Evolutionary conservation across 2,888 invertebrate genomes (phyloP), one percentile per base, ranked within the genome.

Genomic region (Pseudococcus jackbeardsleyi): DNA sequence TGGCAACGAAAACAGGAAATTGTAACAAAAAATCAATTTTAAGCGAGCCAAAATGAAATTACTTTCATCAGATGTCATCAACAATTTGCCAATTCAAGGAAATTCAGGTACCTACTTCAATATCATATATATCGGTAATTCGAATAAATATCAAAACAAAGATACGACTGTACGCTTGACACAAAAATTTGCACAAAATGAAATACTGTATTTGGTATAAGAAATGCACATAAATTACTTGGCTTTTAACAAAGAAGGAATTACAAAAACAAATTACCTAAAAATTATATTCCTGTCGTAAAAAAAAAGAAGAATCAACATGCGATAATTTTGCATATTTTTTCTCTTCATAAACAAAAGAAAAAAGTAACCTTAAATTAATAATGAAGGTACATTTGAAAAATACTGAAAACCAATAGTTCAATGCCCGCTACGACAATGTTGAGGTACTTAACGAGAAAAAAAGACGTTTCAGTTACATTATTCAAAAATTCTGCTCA

Each of bases 151-250:
- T 33, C 26, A 33, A 3, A 33, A 33, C 26, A 33, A 1, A 33
- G 26, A 33, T 33, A 3, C 3, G 1, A 3, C 26, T 2, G 1
- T 2, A 33, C 42, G 7, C 6, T 42, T 0, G 0, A 12, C 6
- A 22, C 22, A 12, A 82, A 22, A 19, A 82, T 46, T 42, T 82
- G 79, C 79, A 82, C 87, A 87, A 48, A 87, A 87, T 72, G 50
- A 87, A 87, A 87, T 87, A 87, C 87, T 87, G 87, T 87, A 87
- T 87, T 87, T 87, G 77, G 87, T 87, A 87, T 87, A 87, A 87
- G 87, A 87, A 87, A 87, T 87, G 87, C 87, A 87, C 87, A 87
- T 87, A 87, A 77, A 77, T 87, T 87, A 77, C 77, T 77, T 87
- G 42, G 48, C 48, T 86, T 86, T 68, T 42, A 86, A 86, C 86